A percentile compares a stretch with the other conserved stretches of the same genome.
These are phyloP conservation scores for Bombyx mandarina DNA, from an alignment of 1,140 invertebrate genomes.

Conservation along the genomic window DNA sequence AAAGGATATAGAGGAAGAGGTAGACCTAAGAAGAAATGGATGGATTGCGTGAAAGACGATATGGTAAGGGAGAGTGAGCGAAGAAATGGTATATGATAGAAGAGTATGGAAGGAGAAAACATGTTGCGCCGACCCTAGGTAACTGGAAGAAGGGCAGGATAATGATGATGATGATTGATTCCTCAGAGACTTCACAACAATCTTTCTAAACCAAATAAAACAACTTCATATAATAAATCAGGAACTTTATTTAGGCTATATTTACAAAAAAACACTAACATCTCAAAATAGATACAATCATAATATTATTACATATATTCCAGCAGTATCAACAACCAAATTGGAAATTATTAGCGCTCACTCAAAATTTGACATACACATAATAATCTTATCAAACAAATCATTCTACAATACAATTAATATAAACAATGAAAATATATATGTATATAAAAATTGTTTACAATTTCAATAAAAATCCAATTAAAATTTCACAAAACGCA, in stretches of 20 bases:
- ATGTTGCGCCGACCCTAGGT: no score
- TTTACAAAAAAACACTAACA: constrained; percentile 59
- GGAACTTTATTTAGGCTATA: constrained; percentile 67
- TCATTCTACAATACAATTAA: not conserved
- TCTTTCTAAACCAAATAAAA: constrained; percentile 11
- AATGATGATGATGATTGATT: no score
- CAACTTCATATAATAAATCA: constrained; percentile 43
- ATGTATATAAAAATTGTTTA: not conserved
- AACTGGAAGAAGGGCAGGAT: no score
- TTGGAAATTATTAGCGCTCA: constrained; percentile 15
- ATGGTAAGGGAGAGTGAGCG: no score
- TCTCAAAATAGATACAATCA: constrained; percentile 48
- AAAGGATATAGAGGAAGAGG: no score
- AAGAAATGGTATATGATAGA: no score
- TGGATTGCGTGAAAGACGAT: no score
- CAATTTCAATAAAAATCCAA: no score
- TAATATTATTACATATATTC: constrained; percentile 40
- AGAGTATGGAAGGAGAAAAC: no score
- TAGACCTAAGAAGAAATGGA: no score
- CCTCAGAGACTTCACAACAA: no score
- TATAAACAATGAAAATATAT: not conserved
- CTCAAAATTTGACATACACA: not conserved
- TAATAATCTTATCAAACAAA: not conserved
- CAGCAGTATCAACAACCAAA: constrained; percentile 44
- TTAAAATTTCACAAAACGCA: no score